Percentiles rank a stretch among this genome's conserved stretches.
phyloP scores from a whole-genome alignment of 2,113 vertebrate species.

The Anoura caudifer region DNA sequence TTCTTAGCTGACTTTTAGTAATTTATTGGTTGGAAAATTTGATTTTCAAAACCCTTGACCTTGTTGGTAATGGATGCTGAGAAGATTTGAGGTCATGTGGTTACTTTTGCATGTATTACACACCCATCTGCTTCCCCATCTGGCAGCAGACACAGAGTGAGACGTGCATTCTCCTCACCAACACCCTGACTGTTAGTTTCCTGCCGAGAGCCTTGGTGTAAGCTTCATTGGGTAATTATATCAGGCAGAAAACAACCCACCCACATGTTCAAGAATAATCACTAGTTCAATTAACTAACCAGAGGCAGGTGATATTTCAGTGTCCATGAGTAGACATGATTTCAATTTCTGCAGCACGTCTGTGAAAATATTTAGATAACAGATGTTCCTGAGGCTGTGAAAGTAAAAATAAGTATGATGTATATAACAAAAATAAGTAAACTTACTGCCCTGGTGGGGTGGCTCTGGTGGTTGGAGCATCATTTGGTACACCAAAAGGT shows the following conservation, averaged over 20 bases:
- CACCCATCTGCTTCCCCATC: conserved; percentile 78
- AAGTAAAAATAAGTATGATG: conserved; percentile 37
- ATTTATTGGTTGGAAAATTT: background rate
- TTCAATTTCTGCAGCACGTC: conserved; percentile 40
- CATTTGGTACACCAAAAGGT: no score
- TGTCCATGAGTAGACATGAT: conserved; percentile 10
- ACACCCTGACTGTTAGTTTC: conserved; percentile 72
- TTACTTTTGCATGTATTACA: conserved; percentile 68
- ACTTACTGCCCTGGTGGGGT: background rate
- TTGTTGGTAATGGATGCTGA: conserved; percentile 31
- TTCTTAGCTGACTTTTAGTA: background rate
- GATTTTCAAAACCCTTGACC: conserved; percentile 36
- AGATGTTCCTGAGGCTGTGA: background rate
- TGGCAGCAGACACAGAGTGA: conserved; percentile 62
- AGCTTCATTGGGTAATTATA: conserved; percentile 76
- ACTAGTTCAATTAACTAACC: conserved; percentile 78
- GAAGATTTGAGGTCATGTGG: conserved; percentile 48
- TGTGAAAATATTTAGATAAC: conserved; percentile 47
- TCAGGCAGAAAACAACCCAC: conserved; percentile 76
- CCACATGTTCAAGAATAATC: conserved; percentile 77
- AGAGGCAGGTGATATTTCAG: conserved; percentile 61
- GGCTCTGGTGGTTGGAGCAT: no score
- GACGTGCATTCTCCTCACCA: conserved; percentile 68
- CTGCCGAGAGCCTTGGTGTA: conserved; percentile 64
- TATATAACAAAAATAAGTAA: background rate